Evolutionary conservation across 2,888 invertebrate genomes (phyloP).

Genomic region (Dimorphilus gyrociliatus): DNA sequence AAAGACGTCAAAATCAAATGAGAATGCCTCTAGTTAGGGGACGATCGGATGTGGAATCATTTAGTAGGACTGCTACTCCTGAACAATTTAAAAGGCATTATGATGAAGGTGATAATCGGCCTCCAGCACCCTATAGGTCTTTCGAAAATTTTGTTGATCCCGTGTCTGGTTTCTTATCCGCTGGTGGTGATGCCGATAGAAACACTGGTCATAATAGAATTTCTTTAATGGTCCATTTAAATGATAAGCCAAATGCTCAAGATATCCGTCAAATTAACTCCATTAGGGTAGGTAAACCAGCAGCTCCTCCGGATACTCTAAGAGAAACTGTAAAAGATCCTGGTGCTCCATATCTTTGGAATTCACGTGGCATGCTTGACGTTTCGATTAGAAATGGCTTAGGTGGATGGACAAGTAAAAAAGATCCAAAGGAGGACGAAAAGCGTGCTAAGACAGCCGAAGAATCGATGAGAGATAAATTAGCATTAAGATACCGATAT

Average conservation of each 20-base stretch:
- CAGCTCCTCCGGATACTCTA: conserved; percentile 21
- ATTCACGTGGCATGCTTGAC: conserved; percentile 24
- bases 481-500: conserved; percentile 27
- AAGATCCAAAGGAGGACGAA: conserved; percentile 15
- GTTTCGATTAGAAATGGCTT: conserved; percentile 23
- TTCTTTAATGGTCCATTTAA: conserved; percentile 20
- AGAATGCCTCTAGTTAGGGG: conserved; percentile 25
- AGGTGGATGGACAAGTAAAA: conserved; percentile 34
- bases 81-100: conserved; percentile 23
- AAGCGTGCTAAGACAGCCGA: conserved; percentile 11
- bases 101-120: conserved; percentile 23
- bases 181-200: conserved; percentile 27
- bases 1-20: conserved; percentile 22
- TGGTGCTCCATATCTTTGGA: conserved; percentile 27
- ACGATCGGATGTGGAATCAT: conserved; percentile 22
- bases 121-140: conserved; percentile 22
- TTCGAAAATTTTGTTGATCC: conserved; percentile 33
- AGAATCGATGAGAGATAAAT: conserved; percentile 22
- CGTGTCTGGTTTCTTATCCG: conserved; percentile 31
- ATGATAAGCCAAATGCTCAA: conserved; percentile 21
- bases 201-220: conserved; percentile 24
- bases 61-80: conserved; percentile 11
- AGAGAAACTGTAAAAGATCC: conserved; percentile 22
- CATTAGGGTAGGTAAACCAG: conserved; percentile 13
- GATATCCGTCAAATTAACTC: conserved; percentile 18